phyloP scores from a whole-genome alignment of 2,113 vertebrate species.

The Erinaceus europaeus region DNA sequence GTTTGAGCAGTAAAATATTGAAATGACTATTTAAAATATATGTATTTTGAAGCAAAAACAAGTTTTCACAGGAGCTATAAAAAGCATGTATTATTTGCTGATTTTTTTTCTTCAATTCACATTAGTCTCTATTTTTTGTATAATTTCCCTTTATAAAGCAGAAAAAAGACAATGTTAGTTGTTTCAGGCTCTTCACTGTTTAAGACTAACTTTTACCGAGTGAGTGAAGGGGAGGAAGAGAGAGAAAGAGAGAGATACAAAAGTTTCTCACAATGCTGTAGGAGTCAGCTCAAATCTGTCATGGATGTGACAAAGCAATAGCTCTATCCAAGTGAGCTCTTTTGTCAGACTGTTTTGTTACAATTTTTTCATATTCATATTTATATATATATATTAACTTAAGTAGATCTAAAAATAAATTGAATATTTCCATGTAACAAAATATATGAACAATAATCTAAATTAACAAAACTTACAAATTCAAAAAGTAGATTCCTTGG shows the following conservation, averaged over 20 bases:
- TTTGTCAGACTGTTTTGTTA: no score
- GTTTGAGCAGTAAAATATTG: background rate
- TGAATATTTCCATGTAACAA: background rate
- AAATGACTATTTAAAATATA: background rate
- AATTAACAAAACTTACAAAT: background rate
- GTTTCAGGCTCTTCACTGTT: no score
- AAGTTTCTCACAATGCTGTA: no score
- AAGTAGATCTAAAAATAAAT: background rate
- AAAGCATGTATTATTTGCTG: background rate
- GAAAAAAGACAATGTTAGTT: background rate
- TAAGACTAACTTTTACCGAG: no score
- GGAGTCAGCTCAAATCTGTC: no score
- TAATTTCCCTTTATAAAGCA: background rate
- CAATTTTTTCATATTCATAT: background rate
- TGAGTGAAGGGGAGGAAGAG: no score
- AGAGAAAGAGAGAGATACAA: no score
- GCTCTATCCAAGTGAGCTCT: no score
- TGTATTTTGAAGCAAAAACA: slow-evolving; percentile 11
- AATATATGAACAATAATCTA: background rate
- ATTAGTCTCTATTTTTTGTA: background rate
- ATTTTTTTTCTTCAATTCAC: background rate
- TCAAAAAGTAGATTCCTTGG: background rate
- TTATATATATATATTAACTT: background rate
- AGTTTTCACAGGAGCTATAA: background rate
- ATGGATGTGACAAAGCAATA: no score